A percentile compares a stretch with the other conserved stretches of the same genome.
Conservation (phyloP, 1,140 invertebrate species). For the Rhagoletis zephyria region DNA sequence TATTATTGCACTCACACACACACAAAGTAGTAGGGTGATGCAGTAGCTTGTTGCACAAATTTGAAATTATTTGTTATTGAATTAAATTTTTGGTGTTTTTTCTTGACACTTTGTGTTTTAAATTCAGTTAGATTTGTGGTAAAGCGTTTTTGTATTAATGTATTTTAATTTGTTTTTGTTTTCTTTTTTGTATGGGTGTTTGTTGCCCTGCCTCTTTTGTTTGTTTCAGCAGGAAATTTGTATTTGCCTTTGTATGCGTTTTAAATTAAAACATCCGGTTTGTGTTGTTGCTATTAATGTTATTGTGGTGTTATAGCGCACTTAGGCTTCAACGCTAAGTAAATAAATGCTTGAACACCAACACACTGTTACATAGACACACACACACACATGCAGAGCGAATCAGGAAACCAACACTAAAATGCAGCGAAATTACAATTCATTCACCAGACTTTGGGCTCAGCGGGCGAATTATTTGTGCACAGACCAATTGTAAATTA, state of each 20-base stretch:
- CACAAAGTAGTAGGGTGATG: background rate
- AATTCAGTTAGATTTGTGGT: background rate
- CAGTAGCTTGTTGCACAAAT: background rate
- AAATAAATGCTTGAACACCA: no score
- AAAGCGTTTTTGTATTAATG: background rate
- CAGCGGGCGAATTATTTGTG: background rate
- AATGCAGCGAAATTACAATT: slow-evolving; percentile 22
- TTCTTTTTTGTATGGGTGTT: background rate
- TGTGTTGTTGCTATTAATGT: background rate
- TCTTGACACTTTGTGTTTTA: background rate
- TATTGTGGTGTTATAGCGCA: background rate
- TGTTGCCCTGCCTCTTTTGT: background rate
- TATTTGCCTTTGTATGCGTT: background rate
- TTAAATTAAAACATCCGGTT: slow-evolving; percentile 48
- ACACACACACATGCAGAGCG: background rate
- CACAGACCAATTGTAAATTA: no score
- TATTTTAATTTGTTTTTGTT: background rate
- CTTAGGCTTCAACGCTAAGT: background rate
- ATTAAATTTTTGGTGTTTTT: background rate
- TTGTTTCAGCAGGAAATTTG: slow-evolving; percentile 20
- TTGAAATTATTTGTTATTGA: background rate
- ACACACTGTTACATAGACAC: background rate
- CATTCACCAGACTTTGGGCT: background rate
- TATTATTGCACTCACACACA: background rate
- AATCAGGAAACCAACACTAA: background rate